Evolutionary conservation across 1,140 invertebrate genomes (phyloP).

Genomic region (Ips typographus): DNA sequence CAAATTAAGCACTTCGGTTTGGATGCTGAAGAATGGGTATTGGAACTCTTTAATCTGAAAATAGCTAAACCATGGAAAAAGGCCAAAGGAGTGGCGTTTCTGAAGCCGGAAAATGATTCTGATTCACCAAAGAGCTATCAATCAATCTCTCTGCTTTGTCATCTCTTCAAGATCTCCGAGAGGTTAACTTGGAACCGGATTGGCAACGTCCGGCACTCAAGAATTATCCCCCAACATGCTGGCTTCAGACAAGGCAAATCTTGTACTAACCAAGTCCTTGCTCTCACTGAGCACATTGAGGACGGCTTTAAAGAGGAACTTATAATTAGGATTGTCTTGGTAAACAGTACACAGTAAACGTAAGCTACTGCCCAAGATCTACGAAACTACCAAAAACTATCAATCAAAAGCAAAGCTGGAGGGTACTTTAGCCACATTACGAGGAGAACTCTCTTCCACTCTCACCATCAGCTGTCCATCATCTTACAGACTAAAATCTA

Average conservation of each 20-base stretch:
- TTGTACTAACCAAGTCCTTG: background rate
- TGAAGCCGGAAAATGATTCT: no score
- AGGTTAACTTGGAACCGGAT: slow-evolving; percentile 4
- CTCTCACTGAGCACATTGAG: slow-evolving; percentile 15
- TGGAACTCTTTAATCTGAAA: slow-evolving; percentile 7
- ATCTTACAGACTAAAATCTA: no score
- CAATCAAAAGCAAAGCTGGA: no score
- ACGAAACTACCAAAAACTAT: no score
- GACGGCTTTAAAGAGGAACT: background rate
- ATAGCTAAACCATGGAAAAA: slow-evolving; percentile 10
- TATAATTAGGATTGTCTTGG: slow-evolving; percentile 6
- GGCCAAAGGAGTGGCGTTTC: no score
- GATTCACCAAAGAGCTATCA: no score
- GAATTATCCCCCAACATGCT: slow-evolving; percentile 8
- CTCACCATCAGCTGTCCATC: no score
- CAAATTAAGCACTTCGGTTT: slow-evolving; percentile 2
- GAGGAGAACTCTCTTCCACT: no score
- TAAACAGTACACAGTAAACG: background rate
- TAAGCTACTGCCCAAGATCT: background rate
- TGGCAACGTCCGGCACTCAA: background rate
- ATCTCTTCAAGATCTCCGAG: no score
- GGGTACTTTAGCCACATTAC: no score
- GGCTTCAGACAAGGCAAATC: slow-evolving; percentile 13
- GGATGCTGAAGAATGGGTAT: slow-evolving; percentile 1
- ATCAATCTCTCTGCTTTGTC: no score